Evolutionary conservation across 2,888 invertebrate genomes (phyloP), one percentile per base, ranked within the genome.

Genomic region (Coelinius sp.): DNA sequence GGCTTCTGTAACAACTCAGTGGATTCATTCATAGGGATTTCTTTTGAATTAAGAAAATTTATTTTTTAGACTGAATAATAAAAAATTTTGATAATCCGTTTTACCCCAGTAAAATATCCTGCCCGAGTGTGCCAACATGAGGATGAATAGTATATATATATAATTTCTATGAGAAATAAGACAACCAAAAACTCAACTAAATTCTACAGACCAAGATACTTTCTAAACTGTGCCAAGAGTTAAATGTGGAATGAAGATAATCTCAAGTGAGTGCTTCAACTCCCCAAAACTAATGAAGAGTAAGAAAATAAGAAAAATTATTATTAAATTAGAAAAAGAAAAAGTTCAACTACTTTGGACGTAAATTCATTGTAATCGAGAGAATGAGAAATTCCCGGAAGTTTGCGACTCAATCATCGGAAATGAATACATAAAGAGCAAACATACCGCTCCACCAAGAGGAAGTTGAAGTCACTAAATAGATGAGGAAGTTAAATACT

Each of bases 181-280:
- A 49, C 2, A 2, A 49, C 17, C 46, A 49, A 49, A 49, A 49
- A 20, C 2, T 20, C 46, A 10, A 12, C 10, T 41, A 17, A 49
- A 49, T 49, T 49, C 46, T 49, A 14, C 46, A 20, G 46, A 49
- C 46, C 20, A 49, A 49, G 17, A 49, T 17, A 49, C 46, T 49
- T 49, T 49, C 46, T 20, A 49, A 49, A 49, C 46, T 49, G 46
- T 49, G 46, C 46, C 46, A 49, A 49, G 20, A 49, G 46, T 49
- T 49, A 49, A 49, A 49, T 8, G 46, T 49, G 46, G 46, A 49
- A 17, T 49, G 46, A 20, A 49, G 46, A 49, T 49, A 49, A 49
- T 49, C 46, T 49, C 46, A 17, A 17, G 46, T 49, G 46, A 49
- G 46, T 17, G 46, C 46, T 49, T 17, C 7, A 20, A 49, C 46